Conservation (phyloP, 2,113 vertebrate genomes). For the Cochlearius cochlearius region DNA sequence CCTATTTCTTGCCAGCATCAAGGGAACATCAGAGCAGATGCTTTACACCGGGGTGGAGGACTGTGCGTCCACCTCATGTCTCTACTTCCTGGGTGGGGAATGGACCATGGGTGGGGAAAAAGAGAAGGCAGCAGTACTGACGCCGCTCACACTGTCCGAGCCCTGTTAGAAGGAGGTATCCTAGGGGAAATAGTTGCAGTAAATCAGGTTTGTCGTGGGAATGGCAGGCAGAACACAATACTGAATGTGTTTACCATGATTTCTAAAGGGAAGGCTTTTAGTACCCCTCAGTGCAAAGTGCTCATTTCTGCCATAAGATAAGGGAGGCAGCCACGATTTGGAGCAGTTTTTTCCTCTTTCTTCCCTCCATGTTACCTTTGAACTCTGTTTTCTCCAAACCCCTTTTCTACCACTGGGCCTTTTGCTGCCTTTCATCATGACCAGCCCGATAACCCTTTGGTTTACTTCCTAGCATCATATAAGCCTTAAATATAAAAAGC, state of each 20-base stretch:
- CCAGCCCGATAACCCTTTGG: neutral
- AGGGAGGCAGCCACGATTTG: neutral
- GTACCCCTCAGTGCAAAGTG: neutral
- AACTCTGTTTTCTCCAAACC: neutral
- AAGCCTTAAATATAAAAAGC: neutral
- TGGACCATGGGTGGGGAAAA: neutral
- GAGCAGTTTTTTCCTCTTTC: neutral
- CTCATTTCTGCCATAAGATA: rapidly evolving
- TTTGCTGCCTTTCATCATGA: neutral
- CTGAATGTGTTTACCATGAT: neutral
- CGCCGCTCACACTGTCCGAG: neutral
- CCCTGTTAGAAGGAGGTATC: neutral
- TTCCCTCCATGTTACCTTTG: neutral
- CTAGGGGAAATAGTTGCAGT: neutral
- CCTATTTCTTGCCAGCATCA: neutral
- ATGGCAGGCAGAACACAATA: neutral
- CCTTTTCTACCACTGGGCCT: neutral
- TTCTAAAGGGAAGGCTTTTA: neutral
- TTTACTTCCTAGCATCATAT: neutral
- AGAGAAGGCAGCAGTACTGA: neutral
- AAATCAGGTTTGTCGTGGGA: neutral
- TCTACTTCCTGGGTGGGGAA: neutral
- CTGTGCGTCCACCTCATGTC: rapidly evolving
- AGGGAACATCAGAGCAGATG: neutral
- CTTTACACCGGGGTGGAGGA: neutral